Conservation (phyloP, 2,888 invertebrate genomes). For the Mesopsocus fuscifrons region DNA sequence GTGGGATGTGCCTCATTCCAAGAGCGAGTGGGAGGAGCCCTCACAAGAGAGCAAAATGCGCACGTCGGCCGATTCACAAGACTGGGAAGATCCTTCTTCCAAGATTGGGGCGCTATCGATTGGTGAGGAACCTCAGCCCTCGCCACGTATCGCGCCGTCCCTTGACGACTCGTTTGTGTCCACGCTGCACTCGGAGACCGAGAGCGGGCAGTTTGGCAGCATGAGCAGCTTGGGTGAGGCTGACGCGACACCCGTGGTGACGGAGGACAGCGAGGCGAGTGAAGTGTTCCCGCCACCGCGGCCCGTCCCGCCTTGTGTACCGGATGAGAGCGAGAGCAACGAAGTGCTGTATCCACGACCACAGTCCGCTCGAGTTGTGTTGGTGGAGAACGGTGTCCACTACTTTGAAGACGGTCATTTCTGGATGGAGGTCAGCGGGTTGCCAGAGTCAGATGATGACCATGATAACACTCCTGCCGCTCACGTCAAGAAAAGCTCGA, state of each 20-base stretch:
- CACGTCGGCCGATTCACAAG: background rate
- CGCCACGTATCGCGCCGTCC: background rate
- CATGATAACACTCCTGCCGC: conserved; percentile 48
- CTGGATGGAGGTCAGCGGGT: conserved; percentile 57
- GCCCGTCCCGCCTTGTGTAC: too few species aligned
- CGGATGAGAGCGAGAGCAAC: conserved; percentile 24
- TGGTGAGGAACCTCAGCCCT: background rate
- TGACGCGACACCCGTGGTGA: background rate
- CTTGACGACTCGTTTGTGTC: conserved; percentile 5
- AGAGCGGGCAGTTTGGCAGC: conserved; percentile 1
- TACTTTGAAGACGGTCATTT: conserved; percentile 87
- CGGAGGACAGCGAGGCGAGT: background rate
- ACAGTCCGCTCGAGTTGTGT: conserved; percentile 44
- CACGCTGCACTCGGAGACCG: conserved; percentile 3
- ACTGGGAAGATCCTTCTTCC: background rate
- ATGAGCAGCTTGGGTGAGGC: conserved; percentile 3
- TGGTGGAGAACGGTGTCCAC: conserved; percentile 67
- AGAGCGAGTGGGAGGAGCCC: background rate
- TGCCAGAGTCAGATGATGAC: conserved; percentile 47
- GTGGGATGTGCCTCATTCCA: background rate
- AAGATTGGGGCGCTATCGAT: background rate
- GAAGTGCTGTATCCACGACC: conserved; percentile 37
- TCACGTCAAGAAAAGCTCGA: conserved; percentile 54
- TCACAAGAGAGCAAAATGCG: background rate
- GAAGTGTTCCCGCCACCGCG: too few species aligned